Base-by-base conservation (phyloP, 2,797 vertebrate species). In the Sternarchorhynchus goeldii region DNA sequence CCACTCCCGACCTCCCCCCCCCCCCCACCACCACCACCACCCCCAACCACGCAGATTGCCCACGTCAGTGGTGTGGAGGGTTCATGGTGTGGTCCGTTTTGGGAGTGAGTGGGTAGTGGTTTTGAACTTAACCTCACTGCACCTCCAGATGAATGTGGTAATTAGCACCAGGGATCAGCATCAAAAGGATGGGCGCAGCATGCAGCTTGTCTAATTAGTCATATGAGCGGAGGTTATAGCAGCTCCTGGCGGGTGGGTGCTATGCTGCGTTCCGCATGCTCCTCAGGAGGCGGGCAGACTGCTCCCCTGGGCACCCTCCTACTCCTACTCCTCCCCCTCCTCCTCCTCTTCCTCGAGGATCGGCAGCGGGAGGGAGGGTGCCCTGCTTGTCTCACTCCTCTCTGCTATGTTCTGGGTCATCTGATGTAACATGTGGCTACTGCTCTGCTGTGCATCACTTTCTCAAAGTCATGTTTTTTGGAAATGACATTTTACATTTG, bases 181-280 rank as follows among this genome's bases (percentile, higher is more conserved):
- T 98, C 96, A 97, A 96, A 96, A 95, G 95, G 94, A 95, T 92
- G 90, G 89, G 93, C 94, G 53, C 96, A 96, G 96, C 95, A 80
- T 96, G 97, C 94, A 92, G 95, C 90, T 94, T 84, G 90, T 94
- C 94, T 98, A 97, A 98, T 98, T 98, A 97, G 96, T 98, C 96
- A 97, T 98, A 98, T 98, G 96, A 98, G 95, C 94, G 2, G 92
- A 94, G 93, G 88, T 87, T 85, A 82, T 80, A 92, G 91, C 94
- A 91, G 94, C 92, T 92, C 94, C 93, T 95, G 70, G 53, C 84
- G 72, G 81, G 25, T 25, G 25, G 25, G 25, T 25, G 25, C 25
- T 25, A 25, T 25, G 25, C 25, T 25, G 41, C 6, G 41, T 45
- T 45, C 41, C 2, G 41, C 10, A 45, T 86, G 75, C 88, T 31